These are phyloP conservation scores for Andrena hattorfiana DNA, from an alignment of 2,888 invertebrate species.

Conservation along the genomic window DNA sequence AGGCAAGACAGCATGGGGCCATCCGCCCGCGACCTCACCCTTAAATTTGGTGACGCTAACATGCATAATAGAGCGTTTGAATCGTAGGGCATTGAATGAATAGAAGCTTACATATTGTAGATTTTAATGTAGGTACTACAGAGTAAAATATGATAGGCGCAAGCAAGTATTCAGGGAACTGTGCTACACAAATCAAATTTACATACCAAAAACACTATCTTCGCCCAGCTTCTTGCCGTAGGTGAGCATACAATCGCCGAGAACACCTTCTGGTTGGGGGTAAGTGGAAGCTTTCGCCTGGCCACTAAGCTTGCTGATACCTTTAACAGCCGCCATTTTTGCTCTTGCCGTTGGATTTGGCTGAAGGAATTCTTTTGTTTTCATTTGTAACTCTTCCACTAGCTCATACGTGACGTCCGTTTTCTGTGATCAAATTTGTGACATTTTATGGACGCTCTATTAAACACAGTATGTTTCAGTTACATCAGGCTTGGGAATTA, in stretches of 20 bases:
- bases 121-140: too few relatives aligned
- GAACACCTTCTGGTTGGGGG: conserved; percentile 98
- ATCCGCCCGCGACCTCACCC: too few relatives aligned
- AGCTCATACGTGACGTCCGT: conserved; percentile 98
- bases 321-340: conserved; percentile 97
- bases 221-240: conserved; percentile 98
- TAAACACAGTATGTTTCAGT: too few relatives aligned
- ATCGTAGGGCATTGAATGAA: too few relatives aligned
- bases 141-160: too few relatives aligned
- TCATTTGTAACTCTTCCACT: conserved; percentile 97
- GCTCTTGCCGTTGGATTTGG: conserved; percentile 98
- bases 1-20: too few relatives aligned
- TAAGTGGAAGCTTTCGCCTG: conserved; percentile 99
- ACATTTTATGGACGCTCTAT: background rate
- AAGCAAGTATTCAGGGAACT: too few relatives aligned
- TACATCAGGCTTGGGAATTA: too few relatives aligned
- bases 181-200: background rate
- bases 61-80: too few relatives aligned
- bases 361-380: conserved; percentile 99
- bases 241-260: conserved; percentile 98
- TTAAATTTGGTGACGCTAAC: too few relatives aligned
- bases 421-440: conserved; percentile 89
- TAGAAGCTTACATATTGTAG: too few relatives aligned
- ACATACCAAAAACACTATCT: conserved; percentile 95
- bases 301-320: conserved; percentile 98